Percentiles rank a stretch among this genome's conserved stretches.
Conservation (phyloP, 2,888 invertebrate genomes). For the Tricholauxania praeusta region DNA sequence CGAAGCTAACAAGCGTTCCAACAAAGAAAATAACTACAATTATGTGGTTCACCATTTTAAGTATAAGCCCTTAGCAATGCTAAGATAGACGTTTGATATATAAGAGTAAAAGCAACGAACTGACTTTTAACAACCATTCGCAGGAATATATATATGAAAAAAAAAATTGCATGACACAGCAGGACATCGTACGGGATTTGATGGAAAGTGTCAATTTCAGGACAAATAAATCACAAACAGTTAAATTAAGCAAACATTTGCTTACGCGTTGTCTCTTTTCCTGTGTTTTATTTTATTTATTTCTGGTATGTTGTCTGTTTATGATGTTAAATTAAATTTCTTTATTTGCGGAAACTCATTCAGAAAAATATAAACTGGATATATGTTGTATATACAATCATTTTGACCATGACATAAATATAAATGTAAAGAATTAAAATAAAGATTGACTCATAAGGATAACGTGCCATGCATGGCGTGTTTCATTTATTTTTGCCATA, state of each 20-base stretch:
- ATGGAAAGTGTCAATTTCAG: slow-evolving; percentile 54
- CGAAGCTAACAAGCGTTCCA: slow-evolving; percentile 36
- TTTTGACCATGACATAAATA: too few species aligned
- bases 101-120: slow-evolving; percentile 40
- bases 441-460: too few species aligned
- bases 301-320: slow-evolving; percentile 33
- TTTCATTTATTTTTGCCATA: too few species aligned
- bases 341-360: background rate
- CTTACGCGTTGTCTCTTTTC: slow-evolving; percentile 33
- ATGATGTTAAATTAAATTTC: slow-evolving; percentile 18
- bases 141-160: slow-evolving; percentile 20
- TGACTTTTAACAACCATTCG: slow-evolving; percentile 46
- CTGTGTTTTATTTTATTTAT: slow-evolving; percentile 22
- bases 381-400: too few species aligned
- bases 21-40: slow-evolving; percentile 39
- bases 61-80: background rate
- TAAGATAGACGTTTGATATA: slow-evolving; percentile 31
- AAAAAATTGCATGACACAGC: slow-evolving; percentile 46
- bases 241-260: slow-evolving; percentile 49
- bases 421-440: too few species aligned
- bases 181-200: slow-evolving; percentile 47
- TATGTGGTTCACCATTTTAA: slow-evolving; percentile 45
- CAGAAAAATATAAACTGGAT: slow-evolving; percentile 15
- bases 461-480: too few species aligned
- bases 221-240: slow-evolving; percentile 58